Percentiles rank a stretch among this genome's conserved stretches.
Evolutionary conservation across 2,888 invertebrate species (phyloP).

Genomic region (Tetragnatha montana): DNA sequence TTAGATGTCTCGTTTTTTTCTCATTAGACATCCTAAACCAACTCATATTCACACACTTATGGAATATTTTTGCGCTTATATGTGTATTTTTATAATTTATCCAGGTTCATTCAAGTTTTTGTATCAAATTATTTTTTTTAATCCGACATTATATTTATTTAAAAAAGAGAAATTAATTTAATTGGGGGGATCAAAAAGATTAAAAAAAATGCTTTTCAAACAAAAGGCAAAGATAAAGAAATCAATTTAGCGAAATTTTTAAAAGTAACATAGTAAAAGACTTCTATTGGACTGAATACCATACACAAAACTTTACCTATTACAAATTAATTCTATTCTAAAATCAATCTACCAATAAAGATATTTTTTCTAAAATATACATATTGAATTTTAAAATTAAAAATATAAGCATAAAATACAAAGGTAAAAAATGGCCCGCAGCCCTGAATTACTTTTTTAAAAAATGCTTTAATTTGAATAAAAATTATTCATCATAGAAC

Average conservation of each 20-base stretch:
- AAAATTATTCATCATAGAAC: too few species aligned
- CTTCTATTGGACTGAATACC: background rate
- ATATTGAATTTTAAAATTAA: background rate
- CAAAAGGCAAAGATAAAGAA: background rate
- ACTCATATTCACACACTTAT: too few species aligned
- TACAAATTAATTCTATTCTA: background rate
- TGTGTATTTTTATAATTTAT: too few species aligned
- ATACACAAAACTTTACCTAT: background rate
- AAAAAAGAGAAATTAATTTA: background rate
- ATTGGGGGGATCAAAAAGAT: background rate
- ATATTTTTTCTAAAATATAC: background rate
- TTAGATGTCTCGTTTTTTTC: background rate
- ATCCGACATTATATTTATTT: background rate
- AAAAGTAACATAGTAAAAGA: too few species aligned
- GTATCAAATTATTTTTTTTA: background rate
- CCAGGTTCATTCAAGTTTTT: background rate
- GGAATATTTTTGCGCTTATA: too few species aligned
- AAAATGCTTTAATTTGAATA: too few species aligned
- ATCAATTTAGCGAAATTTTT: background rate
- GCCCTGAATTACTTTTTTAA: background rate
- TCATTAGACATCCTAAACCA: too few species aligned
- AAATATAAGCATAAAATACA: background rate
- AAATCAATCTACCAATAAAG: background rate
- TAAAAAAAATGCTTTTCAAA: background rate
- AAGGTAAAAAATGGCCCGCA: background rate